These are phyloP conservation scores for Apis florea DNA, from an alignment of 1,140 invertebrate genomes.

Conservation along the genomic window DNA sequence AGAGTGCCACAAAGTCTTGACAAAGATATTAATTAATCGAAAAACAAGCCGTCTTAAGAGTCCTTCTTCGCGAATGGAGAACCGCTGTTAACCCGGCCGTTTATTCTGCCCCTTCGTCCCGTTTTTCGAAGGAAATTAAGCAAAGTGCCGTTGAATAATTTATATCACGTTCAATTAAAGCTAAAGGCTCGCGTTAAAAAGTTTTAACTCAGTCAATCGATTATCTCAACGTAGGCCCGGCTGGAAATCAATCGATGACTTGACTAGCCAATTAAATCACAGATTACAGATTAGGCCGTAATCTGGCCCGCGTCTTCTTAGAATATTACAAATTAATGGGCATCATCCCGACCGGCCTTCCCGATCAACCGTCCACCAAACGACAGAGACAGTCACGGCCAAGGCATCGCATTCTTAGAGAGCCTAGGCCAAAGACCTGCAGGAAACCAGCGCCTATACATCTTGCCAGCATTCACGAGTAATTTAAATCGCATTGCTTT, in stretches of 20 bases:
- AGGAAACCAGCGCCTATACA: slow-evolving; percentile 82
- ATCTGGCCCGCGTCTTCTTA: slow-evolving; percentile 87
- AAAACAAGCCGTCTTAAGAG: background rate
- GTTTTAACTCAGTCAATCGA: background rate
- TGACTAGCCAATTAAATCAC: slow-evolving; percentile 24
- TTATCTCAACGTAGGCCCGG: background rate
- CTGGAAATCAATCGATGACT: slow-evolving; percentile 2
- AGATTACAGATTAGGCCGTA: slow-evolving; percentile 86
- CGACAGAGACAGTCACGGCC: slow-evolving; percentile 80
- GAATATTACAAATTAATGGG: slow-evolving; percentile 91
- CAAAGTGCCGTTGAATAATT: slow-evolving; percentile 8
- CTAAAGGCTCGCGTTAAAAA: background rate
- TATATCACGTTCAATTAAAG: background rate
- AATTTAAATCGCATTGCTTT: slow-evolving; percentile 53
- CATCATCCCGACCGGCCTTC: slow-evolving; percentile 83
- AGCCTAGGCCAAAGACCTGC: slow-evolving; percentile 81
- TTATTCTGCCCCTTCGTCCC: background rate
- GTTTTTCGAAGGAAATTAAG: background rate
- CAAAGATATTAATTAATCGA: background rate
- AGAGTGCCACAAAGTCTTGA: background rate
- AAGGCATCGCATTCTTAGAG: slow-evolving; percentile 78
- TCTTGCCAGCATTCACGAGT: slow-evolving; percentile 82
- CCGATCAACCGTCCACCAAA: slow-evolving; percentile 79
- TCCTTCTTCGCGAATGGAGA: too few species aligned
- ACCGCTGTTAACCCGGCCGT: background rate